Evolutionary conservation across 2,797 vertebrate species (phyloP).

Genomic region (Remorina albescens): DNA sequence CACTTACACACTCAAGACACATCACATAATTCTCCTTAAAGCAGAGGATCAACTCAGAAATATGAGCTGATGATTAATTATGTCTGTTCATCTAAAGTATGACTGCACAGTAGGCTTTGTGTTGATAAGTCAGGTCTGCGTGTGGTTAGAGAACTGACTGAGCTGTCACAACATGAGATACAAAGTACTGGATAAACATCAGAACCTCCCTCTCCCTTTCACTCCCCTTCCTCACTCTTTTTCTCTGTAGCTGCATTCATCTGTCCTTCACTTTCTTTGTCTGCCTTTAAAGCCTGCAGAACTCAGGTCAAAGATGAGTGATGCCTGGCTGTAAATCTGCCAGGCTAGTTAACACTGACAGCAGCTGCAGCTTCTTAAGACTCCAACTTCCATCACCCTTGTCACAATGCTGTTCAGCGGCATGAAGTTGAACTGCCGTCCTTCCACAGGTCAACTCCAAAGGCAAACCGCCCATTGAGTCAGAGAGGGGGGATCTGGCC

Average conservation of each 20-base stretch:
- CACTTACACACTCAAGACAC: background rate
- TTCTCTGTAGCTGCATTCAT: slow-evolving; percentile 37
- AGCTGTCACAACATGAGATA: slow-evolving; percentile 72
- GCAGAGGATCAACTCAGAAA: slow-evolving; percentile 1
- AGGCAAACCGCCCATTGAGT: slow-evolving; percentile 47
- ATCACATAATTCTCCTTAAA: slow-evolving; percentile 1
- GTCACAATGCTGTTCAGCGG: slow-evolving; percentile 30
- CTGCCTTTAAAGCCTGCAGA: slow-evolving; percentile 73
- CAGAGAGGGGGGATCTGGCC: slow-evolving; percentile 16
- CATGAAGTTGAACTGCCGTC: slow-evolving; percentile 41
- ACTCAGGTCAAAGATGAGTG: slow-evolving; percentile 73
- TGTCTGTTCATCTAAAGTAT: slow-evolving; percentile 11
- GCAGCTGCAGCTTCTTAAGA: slow-evolving; percentile 70
- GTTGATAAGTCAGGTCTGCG: slow-evolving; percentile 59
- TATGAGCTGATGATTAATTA: slow-evolving; percentile 25
- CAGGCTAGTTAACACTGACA: slow-evolving; percentile 68
- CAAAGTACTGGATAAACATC: slow-evolving; percentile 73
- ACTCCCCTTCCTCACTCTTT: slow-evolving; percentile 17
- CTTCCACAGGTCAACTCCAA: slow-evolving; percentile 54
- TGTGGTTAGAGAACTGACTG: slow-evolving; percentile 71
- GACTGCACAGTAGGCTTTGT: slow-evolving; percentile 32
- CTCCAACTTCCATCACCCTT: background rate
- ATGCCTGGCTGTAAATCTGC: slow-evolving; percentile 60
- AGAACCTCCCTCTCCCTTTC: slow-evolving; percentile 52
- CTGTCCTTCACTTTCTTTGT: slow-evolving; percentile 35